Evolutionary conservation across 2,797 vertebrate genomes (phyloP).

Genomic region (Borostomias antarcticus): DNA sequence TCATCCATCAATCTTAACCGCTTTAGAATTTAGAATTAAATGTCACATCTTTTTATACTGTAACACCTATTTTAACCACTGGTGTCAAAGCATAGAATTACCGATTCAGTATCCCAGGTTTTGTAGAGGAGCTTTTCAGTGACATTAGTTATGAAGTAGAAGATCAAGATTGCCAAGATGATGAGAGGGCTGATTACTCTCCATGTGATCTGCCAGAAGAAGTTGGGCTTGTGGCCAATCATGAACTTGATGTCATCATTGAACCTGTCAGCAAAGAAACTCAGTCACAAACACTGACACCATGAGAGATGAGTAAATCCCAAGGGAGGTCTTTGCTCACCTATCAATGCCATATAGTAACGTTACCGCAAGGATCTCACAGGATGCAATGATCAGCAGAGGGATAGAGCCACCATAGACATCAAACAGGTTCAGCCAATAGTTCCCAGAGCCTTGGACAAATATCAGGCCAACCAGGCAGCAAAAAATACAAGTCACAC

Average conservation of each 20-base stretch:
- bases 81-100: too few species aligned
- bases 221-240: conserved; percentile 90
- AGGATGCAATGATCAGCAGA: conserved; percentile 86
- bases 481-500: conserved; percentile 74
- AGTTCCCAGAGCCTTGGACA: conserved; percentile 87
- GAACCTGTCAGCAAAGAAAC: conserved; percentile 87
- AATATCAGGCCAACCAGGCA: conserved; percentile 87
- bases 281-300: too few species aligned
- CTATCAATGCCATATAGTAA: conserved; percentile 92
- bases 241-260: conserved; percentile 89
- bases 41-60: too few species aligned
- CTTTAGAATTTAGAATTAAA: too few species aligned
- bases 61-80: too few species aligned
- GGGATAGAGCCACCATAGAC: conserved; percentile 87
- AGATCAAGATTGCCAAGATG: conserved; percentile 87
- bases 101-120: conserved; percentile 82
- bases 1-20: too few species aligned
- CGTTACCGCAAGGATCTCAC: conserved; percentile 86
- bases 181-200: conserved; percentile 86
- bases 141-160: conserved; percentile 84
- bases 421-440: conserved; percentile 91
- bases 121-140: conserved; percentile 77
- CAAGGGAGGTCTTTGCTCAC: too few species aligned
- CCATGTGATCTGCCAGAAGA: conserved; percentile 92
- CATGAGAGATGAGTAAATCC: too few species aligned